These are phyloP conservation scores for Petaurus breviceps DNA, from an alignment of 2,113 vertebrate species.

Conservation along the genomic window DNA sequence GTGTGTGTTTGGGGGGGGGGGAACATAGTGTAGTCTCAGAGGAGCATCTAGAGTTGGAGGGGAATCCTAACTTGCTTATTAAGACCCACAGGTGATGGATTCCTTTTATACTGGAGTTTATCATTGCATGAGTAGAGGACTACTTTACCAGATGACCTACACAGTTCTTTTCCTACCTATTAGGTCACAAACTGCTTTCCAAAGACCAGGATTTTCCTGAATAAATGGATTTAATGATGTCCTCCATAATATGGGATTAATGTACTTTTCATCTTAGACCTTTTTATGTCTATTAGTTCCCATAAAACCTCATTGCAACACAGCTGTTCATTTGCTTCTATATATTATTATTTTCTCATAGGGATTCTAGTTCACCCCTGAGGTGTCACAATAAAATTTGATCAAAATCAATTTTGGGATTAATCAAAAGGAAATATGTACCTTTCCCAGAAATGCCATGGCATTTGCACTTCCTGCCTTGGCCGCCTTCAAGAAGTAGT, in stretches of 20 bases:
- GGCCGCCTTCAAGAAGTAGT: constrained; percentile 83
- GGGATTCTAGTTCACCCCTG: constrained; percentile 14
- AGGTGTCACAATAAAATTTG: constrained; percentile 20
- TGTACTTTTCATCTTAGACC: background rate
- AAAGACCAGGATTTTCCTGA: background rate
- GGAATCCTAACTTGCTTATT: background rate
- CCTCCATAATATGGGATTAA: background rate
- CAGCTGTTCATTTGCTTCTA: background rate
- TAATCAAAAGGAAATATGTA: constrained; percentile 64
- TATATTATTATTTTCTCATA: background rate
- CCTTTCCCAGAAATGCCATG: constrained; percentile 84
- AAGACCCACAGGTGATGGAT: background rate
- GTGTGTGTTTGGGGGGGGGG: no score
- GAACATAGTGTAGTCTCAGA: background rate
- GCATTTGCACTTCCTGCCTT: constrained; percentile 79
- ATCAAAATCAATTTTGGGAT: background rate
- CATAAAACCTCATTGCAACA: background rate
- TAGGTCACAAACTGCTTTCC: background rate
- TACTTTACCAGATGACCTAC: background rate
- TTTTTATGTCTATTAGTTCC: background rate
- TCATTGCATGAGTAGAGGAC: background rate
- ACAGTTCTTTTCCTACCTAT: background rate
- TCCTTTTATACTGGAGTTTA: background rate
- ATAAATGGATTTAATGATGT: background rate
- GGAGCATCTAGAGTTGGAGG: background rate